phyloP scores from a whole-genome alignment of 2,888 invertebrate species.

The Eustalomyia histrio region DNA sequence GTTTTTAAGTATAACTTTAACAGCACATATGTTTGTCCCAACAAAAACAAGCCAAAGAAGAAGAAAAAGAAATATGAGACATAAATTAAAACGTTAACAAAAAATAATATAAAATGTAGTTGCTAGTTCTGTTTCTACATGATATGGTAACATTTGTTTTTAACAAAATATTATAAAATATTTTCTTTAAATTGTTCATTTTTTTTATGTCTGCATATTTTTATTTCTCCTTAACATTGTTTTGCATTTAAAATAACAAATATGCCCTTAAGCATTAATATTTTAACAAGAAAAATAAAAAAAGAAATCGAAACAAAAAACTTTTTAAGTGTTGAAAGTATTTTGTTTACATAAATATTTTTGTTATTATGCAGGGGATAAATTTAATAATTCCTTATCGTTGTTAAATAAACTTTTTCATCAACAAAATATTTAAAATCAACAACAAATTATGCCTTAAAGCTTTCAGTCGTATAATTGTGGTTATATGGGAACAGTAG shows the following conservation, averaged over 20 bases:
- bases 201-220: constrained; percentile 4
- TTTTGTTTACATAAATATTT: constrained; percentile 33
- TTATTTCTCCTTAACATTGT: constrained; percentile 32
- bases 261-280: constrained; percentile 53
- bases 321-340: constrained; percentile 44
- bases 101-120: background rate
- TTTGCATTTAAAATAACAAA: constrained; percentile 54
- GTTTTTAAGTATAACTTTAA: background rate
- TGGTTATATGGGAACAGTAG: background rate
- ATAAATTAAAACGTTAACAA: constrained; percentile 35
- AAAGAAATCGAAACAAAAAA: background rate
- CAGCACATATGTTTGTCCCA: constrained; percentile 28
- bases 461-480: constrained; percentile 12
- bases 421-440: constrained; percentile 11
- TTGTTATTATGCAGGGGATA: background rate
- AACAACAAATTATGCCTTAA: constrained; percentile 8
- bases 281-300: constrained; percentile 29
- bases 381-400: background rate
- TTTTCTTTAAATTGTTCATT: background rate
- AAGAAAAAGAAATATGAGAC: background rate
- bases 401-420: constrained; percentile 20
- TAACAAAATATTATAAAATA: constrained; percentile 14
- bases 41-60: background rate
- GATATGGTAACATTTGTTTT: constrained; percentile 50
- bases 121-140: background rate